Conservation (phyloP, 2,797 vertebrate genomes). For the Channa striata region DNA sequence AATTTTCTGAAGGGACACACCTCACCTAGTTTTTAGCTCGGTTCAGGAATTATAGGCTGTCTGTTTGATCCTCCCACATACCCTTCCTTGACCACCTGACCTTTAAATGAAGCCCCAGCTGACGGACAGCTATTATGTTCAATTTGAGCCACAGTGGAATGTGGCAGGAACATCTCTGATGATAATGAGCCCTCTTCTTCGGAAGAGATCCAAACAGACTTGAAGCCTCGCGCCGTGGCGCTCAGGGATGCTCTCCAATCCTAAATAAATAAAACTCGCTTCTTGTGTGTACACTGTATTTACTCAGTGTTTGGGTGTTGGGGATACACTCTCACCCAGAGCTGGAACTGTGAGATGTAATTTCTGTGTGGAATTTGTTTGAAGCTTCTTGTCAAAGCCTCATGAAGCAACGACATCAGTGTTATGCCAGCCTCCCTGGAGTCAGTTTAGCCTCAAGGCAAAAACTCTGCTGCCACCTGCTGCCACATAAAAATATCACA, state of each 20-base stretch:
- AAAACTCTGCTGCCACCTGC: conserved; percentile 74
- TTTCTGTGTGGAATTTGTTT: conserved; percentile 33
- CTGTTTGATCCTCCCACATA: neutral
- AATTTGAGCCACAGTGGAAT: conserved; percentile 5
- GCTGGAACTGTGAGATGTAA: conserved; percentile 14
- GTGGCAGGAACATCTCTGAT: conserved; percentile 4
- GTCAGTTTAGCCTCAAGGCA: conserved; percentile 1
- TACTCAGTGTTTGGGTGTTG: neutral
- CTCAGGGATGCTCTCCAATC: neutral
- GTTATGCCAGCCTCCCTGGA: conserved; percentile 52
- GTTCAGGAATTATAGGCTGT: neutral
- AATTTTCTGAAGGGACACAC: neutral
- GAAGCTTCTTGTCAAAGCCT: conserved; percentile 39
- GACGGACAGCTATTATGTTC: conserved; percentile 15
- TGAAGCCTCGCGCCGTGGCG: neutral
- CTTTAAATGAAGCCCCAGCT: conserved; percentile 21
- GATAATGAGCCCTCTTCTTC: conserved; percentile 7
- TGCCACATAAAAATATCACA: conserved; percentile 34
- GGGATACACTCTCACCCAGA: neutral
- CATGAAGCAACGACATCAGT: conserved; percentile 39
- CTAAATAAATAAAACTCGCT: neutral
- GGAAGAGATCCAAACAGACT: neutral
- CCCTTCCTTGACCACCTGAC: conserved; percentile 4
- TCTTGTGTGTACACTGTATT: neutral
- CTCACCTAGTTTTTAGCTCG: neutral